Evolutionary conservation across 2,113 vertebrate species (phyloP).

Genomic region (Todiramphus chloris): DNA sequence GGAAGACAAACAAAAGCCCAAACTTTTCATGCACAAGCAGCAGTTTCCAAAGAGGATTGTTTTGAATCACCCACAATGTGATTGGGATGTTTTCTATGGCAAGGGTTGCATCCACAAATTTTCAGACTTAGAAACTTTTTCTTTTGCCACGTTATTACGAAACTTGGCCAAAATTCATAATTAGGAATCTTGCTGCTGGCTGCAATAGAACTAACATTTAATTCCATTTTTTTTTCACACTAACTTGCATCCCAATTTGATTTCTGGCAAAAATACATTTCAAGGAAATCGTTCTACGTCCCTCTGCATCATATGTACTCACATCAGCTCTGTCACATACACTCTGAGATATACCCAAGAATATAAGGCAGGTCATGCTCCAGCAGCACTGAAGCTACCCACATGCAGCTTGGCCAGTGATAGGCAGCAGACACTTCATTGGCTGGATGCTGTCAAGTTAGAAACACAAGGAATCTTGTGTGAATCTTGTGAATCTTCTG

Average conservation of each 20-base stretch:
- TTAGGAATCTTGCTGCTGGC: background rate
- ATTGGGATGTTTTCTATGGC: background rate
- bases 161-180: background rate
- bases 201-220: background rate
- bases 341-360: background rate
- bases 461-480: background rate
- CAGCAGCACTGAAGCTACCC: background rate
- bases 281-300: background rate
- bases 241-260: background rate
- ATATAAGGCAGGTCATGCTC: background rate
- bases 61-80: background rate
- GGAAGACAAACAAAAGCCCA: background rate
- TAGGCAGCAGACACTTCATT: background rate
- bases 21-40: background rate
- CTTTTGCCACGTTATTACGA: background rate
- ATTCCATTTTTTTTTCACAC: background rate
- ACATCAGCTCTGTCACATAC: background rate
- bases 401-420: accelerated
- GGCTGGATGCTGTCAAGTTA: background rate
- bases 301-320: background rate
- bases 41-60: background rate
- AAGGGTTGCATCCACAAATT: background rate
- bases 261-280: background rate
- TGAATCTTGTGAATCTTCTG: background rate
- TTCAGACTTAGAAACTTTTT: background rate